A percentile compares a stretch with the other conserved stretches of the same genome.
Conservation (phyloP, 1,140 invertebrate genomes). For the Vanessa atalanta region DNA sequence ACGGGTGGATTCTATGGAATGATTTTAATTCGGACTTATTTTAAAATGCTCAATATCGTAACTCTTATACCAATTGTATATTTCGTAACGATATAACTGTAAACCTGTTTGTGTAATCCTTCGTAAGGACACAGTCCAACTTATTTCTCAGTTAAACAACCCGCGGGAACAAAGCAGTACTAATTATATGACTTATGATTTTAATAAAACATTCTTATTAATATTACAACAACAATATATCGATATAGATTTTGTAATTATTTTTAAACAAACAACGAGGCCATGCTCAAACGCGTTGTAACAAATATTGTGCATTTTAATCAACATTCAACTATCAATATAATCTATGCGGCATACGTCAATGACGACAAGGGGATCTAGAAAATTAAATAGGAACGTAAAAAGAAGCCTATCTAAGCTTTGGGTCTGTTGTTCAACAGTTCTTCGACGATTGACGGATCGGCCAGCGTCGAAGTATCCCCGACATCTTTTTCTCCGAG, state of each 20-base stretch:
- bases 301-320: slow-evolving; percentile 10
- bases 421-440: slow-evolving; percentile 87
- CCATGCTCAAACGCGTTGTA: slow-evolving; percentile 3
- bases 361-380: not conserved
- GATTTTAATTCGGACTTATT: not conserved
- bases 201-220: slow-evolving; percentile 3
- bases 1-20: slow-evolving; percentile 1
- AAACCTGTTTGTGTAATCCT: not conserved
- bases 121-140: too few species aligned
- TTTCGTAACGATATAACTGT: not conserved
- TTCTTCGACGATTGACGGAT: slow-evolving; percentile 90
- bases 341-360: not conserved
- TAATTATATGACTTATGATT: not conserved
- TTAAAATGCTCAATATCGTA: slow-evolving; percentile 6
- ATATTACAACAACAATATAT: not conserved
- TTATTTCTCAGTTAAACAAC: not conserved
- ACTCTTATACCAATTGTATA: not conserved
- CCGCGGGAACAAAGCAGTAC: not conserved
- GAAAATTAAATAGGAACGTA: slow-evolving; percentile 25
- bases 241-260: not conserved
- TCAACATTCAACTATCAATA: too few species aligned
- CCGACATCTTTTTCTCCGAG: slow-evolving; percentile 93
- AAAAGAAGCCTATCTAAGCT: slow-evolving; percentile 10
- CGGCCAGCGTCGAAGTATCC: slow-evolving; percentile 95
- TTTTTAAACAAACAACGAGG: not conserved